Evolutionary conservation across 64 coral and sea anemone species (phyloP).

Genomic region (Dendrophyllia cribrosa): DNA sequence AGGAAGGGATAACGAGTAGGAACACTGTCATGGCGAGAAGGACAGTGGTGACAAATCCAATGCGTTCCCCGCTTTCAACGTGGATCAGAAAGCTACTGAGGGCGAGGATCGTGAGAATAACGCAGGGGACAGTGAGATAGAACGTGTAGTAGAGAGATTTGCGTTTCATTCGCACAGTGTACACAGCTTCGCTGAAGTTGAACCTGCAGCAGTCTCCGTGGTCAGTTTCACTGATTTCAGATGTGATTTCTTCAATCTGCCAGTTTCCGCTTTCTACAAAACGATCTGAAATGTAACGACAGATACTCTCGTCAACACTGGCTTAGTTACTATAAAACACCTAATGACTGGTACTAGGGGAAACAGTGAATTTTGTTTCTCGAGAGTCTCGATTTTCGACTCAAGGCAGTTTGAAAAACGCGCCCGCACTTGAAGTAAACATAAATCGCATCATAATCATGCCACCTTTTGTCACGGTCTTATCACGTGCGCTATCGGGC

Average conservation of each 20-base stretch:
- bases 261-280: constrained; percentile 60
- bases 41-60: constrained; percentile 70
- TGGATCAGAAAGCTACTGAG: constrained; percentile 64
- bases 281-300: constrained; percentile 16
- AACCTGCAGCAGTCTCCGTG: constrained; percentile 51
- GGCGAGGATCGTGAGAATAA: constrained; percentile 17
- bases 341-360: too few relatives aligned
- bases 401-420: too few relatives aligned
- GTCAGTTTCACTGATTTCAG: constrained; percentile 24
- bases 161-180: constrained; percentile 35
- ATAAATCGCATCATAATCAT: too few relatives aligned
- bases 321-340: too few relatives aligned
- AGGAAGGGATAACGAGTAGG: constrained; percentile 45
- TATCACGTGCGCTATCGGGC: too few relatives aligned
- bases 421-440: too few relatives aligned
- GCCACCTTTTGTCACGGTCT: too few relatives aligned
- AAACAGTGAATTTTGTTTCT: too few relatives aligned
- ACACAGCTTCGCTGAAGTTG: constrained; percentile 40
- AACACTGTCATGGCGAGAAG: constrained; percentile 69
- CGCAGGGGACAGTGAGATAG: constrained; percentile 36
- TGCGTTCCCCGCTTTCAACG: constrained; percentile 71
- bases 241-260: neutral
- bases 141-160: constrained; percentile 41
- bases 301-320: too few relatives aligned
- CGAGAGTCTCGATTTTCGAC: too few relatives aligned